Evolutionary conservation across 2,888 invertebrate genomes (phyloP), one percentile per base, ranked within the genome.

Genomic region (Phytoseiulus persimilis): DNA sequence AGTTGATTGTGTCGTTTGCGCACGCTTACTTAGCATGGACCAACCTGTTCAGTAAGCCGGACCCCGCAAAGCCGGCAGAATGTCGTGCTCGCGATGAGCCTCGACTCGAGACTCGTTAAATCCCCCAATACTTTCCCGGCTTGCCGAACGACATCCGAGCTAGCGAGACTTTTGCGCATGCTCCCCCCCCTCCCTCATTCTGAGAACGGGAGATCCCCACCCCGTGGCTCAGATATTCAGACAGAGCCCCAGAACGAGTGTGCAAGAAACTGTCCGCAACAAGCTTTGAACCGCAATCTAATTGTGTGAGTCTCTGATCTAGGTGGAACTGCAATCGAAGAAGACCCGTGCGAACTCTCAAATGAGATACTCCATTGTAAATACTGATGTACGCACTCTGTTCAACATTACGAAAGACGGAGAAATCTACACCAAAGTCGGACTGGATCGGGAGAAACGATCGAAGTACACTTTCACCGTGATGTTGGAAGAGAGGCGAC

Each of bases 321-420:
- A 87, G 87, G 91, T 91, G 31, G 91, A 91, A 89, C 90, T 91
- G 32, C 91, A 91, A 83, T 91, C 91, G 32, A 89, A 91, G n/a
- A 91, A 91, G 90, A 90, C 91, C 33, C 89, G 91, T 18, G 90
- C 90, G 83, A 91, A 91, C 87, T 90, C 91, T 83, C 90, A 90
- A 89, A 91, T 91, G 90, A 90, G 90, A 83, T 91, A 91, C 89
- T 91, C 90, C 39, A 91, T 91, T 83, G 91, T 91, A 32, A 91
- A 91, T 90, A 91, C 91, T 32, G 91, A 91, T 23, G 91, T 91
- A 33, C 90, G 91, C 83, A 83, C 83, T 5, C 90, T 91, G 23
- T 91, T 91, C 90, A 91, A 91, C 65, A 91, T 91, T 14, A 91
- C 91, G 14, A 90, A 94, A 94, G 92, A 94, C 96, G 89, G 95